Percentiles rank a stretch among this genome's conserved stretches.
Evolutionary conservation across 1,140 invertebrate genomes (phyloP).

Genomic region (Drosophila mojavensis): DNA sequence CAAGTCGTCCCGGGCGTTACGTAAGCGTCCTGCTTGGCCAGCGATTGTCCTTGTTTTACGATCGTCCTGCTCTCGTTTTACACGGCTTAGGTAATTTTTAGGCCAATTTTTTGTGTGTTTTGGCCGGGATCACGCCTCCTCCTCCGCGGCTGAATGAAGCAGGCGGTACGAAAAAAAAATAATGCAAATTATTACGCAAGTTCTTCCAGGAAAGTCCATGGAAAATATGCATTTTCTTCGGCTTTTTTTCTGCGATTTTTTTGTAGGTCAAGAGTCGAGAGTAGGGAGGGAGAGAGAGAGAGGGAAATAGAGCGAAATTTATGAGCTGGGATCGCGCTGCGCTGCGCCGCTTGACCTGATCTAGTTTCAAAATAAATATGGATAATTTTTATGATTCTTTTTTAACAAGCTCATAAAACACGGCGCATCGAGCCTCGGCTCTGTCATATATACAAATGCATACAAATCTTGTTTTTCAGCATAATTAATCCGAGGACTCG

Average conservation of each 20-base stretch:
- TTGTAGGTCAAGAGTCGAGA: conserved; percentile 46
- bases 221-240: conserved; percentile 29
- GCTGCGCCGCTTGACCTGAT: conserved; percentile 67
- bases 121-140: conserved; percentile 13
- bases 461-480: conserved; percentile 41
- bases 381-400: conserved; percentile 79
- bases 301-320: conserved; percentile 36
- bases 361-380: conserved; percentile 31
- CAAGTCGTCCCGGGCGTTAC: conserved; percentile 25
- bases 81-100: conserved; percentile 76
- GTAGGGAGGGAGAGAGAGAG: conserved; percentile 15
- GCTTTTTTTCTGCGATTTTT: conserved; percentile 30
- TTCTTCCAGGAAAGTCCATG: conserved; percentile 53
- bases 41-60: conserved; percentile 52
- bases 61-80: conserved; percentile 54
- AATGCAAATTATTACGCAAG: conserved; percentile 81
- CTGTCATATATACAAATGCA: not conserved
- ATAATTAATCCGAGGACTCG: conserved; percentile 55
- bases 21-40: conserved; percentile 36
- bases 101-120: conserved; percentile 61
- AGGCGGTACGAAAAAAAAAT: conserved; percentile 30
- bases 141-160: conserved; percentile 57
- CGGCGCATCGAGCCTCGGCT: not conserved
- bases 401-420: conserved; percentile 73
- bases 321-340: conserved; percentile 31